Evolutionary conservation across 2,888 invertebrate genomes (phyloP), one percentile per base, ranked within the genome.

Genomic region (Gortyna flavago): DNA sequence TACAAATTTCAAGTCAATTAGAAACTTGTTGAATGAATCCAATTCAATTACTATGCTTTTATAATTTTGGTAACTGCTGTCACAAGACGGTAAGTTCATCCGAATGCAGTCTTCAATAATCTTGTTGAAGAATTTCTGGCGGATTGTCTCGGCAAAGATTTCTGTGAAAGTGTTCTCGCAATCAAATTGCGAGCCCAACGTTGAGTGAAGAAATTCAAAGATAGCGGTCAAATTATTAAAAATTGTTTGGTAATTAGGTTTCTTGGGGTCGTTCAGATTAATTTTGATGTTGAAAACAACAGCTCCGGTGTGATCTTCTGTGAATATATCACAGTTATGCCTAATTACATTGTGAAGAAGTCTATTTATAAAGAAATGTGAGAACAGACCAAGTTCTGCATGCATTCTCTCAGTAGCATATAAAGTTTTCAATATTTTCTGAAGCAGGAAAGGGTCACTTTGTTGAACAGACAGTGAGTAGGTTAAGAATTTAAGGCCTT

Each of bases 131-230:
- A 97, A 97, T 75, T 94, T 95, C 1, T 94, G 91, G 48, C 92
- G 89, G 3, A 95, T 93, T 1, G 93, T 94, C 61, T 96, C 94
- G 0, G 95, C 94, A 80, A 97, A 95, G 0, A 96, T 92, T 88
- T 94, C 93, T 57, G 96, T 94, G 61, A 97, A 96, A 41, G 94
- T 93, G 76, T 92, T 91, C 32, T 94, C 94, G 73, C 91, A 90
- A 72, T 96, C 94, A 89, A 97, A 94, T 64, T 94, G 94, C 0
- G 93, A 93, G 0, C 96, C 96, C 4, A 97, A 88, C 0, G 96
- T 96, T 21, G 95, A 94, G 67, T 96, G 94, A 0, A 97, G 88
- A 78, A 96, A 97, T 83, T 96, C 97, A 92, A 97, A 97, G 68
- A 96, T 93, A 5, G 95, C 95, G 5, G 94, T 96, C 67, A 97